phyloP scores from a whole-genome alignment of 2,888 invertebrate species.

The Tipula confusa region DNA sequence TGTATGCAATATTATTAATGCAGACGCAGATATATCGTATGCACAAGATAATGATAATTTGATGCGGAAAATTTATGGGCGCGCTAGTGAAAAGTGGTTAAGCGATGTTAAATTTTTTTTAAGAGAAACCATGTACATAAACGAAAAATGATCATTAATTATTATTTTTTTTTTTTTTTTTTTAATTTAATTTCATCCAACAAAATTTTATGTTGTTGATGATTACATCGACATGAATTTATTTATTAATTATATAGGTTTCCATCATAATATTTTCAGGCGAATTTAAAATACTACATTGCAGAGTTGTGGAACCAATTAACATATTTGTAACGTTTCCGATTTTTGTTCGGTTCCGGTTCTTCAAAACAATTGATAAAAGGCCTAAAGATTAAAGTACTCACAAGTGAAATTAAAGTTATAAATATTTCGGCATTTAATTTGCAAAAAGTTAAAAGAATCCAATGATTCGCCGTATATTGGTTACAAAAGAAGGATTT shows the following conservation, averaged over 20 bases:
- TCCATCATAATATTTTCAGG: neutral
- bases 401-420: too few species aligned
- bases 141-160: neutral
- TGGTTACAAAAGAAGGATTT: too few species aligned
- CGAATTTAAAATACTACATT: too few species aligned
- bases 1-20: neutral
- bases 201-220: too few species aligned
- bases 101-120: neutral
- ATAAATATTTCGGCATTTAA: too few species aligned
- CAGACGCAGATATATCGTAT: neutral
- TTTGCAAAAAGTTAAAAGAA: too few species aligned
- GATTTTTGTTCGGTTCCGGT: too few species aligned
- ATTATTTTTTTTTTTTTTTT: neutral
- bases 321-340: too few species aligned
- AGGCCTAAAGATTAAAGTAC: too few species aligned
- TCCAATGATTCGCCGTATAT: too few species aligned
- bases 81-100: neutral
- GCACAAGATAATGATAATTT: neutral
- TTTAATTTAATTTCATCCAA: neutral
- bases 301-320: too few species aligned
- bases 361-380: too few species aligned
- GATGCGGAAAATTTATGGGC: constrained; percentile 12
- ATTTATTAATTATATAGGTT: neutral
- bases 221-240: neutral
- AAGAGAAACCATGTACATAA: neutral